Evolutionary conservation across 2,113 vertebrate genomes (phyloP).

Genomic region (Tauraco erythrolophus): DNA sequence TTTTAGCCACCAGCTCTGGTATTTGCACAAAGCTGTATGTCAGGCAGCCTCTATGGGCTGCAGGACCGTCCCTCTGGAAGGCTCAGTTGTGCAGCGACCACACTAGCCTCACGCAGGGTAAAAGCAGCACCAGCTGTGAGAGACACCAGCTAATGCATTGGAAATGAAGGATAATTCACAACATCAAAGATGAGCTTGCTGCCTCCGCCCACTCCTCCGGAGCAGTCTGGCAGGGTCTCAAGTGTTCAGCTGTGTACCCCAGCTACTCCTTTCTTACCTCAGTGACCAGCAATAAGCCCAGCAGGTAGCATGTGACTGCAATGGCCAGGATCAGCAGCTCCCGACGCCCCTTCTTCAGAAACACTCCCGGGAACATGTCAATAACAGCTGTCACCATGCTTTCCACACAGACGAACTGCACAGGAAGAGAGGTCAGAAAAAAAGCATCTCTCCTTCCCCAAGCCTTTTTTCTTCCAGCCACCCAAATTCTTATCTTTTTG

Average conservation of each 20-base stretch:
- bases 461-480: not conserved
- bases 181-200: not conserved
- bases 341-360: conserved; percentile 81
- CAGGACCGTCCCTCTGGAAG: not conserved
- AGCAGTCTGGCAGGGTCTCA: not conserved
- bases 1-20: not conserved
- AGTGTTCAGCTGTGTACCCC: not conserved
- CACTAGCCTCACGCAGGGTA: not conserved
- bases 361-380: conserved; percentile 86
- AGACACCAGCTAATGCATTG: not conserved
- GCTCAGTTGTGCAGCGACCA: not conserved
- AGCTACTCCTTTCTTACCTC: conserved; percentile 76
- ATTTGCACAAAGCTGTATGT: not conserved
- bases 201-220: not conserved
- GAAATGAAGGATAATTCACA: not conserved
- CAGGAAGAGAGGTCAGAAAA: not conserved
- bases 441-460: not conserved
- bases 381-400: conserved; percentile 88
- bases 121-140: not conserved
- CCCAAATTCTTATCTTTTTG: not conserved
- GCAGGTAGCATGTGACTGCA: conserved; percentile 80
- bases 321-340: conserved; percentile 87
- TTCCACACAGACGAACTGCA: conserved; percentile 92
- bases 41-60: not conserved
- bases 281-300: conserved; percentile 87